These are phyloP conservation scores for Ptilonorhynchus violaceus DNA, from an alignment of 2,113 vertebrate species.

Conservation along the genomic window DNA sequence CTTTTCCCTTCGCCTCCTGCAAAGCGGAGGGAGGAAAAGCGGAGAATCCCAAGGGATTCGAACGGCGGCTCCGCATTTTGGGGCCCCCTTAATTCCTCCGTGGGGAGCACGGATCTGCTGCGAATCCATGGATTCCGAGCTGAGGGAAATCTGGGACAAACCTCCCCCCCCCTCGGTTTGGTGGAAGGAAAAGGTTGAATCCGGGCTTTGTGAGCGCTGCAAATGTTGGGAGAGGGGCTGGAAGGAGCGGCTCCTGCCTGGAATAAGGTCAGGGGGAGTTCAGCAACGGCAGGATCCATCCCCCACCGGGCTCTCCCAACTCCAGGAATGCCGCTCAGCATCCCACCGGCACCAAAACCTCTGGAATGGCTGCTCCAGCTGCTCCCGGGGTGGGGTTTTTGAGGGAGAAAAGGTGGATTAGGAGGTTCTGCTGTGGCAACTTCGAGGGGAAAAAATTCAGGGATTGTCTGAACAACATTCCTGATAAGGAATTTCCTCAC, in stretches of 20 bases:
- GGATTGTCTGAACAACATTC: background rate
- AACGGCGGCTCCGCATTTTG: rapidly evolving
- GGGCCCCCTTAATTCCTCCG: background rate
- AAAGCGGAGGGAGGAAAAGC: background rate
- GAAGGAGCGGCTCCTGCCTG: background rate
- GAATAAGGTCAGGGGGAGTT: slow-evolving; percentile 27
- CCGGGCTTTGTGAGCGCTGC: background rate
- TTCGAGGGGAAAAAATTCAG: background rate
- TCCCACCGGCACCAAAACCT: background rate
- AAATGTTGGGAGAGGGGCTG: background rate
- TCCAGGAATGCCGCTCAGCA: rapidly evolving
- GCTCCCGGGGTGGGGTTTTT: background rate
- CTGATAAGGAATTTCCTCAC: background rate
- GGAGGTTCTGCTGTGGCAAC: background rate
- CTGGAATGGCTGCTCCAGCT: background rate
- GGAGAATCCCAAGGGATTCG: background rate
- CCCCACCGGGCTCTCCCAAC: background rate
- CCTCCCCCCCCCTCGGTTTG: background rate
- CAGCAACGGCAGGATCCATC: background rate
- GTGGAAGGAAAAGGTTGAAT: background rate
- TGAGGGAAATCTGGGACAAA: background rate
- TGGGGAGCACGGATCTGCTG: background rate
- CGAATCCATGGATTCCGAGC: background rate
- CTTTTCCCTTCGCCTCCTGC: background rate
- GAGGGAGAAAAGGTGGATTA: background rate